Evolutionary conservation across 30 jellyfish, hydroid and myxozoan genomes (phyloP), one percentile per base, ranked within the genome.

Genomic region (Aurelia sp.): DNA sequence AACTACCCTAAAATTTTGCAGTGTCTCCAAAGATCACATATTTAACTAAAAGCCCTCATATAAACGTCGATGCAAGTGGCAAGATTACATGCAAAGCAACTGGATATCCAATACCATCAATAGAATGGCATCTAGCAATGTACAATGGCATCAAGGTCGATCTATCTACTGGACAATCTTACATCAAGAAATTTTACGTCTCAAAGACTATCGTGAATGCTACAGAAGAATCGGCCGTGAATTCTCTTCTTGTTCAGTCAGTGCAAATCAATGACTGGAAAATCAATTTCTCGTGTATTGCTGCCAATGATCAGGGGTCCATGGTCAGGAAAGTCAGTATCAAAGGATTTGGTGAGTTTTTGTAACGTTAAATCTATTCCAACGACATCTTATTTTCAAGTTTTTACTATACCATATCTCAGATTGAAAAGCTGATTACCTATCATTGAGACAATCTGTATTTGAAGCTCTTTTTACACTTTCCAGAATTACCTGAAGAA

Each of bases 291-390:
- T 76, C 96, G 16, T 88, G 96, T 72, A 20, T 75, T 21, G 96
- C 91, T 37, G 62, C 84, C 44, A 88, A 79, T 70, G 70, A 74
- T 15, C 83, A 78, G 51, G 96, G 96, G 10, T 69, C 88, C 1
- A 61, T 2, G 3, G 51, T 44, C 23, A 55, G 63, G 40, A 37
- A 16, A 16, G 68, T 71, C 44, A 81, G 20, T 22, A 58, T 88
- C 22, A 64, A 57, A 4, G 96, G 96, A 31, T 79, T 44, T 66
- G 85, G 96, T 88, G 51, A 73, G 92, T 40, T 37, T 37, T 37
- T 37, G 11, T 5, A 10, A 35, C 33, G 1, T 27, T 27, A 27
- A 27, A 27, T 27, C 33, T 2, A 27, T 27, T 27, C 33, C 33
- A 27, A 27, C 2, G 33, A 27, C 2, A 27, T 27, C 2, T 27